Conservation (phyloP, 2,797 vertebrate species). For the Nothura maculosa region DNA sequence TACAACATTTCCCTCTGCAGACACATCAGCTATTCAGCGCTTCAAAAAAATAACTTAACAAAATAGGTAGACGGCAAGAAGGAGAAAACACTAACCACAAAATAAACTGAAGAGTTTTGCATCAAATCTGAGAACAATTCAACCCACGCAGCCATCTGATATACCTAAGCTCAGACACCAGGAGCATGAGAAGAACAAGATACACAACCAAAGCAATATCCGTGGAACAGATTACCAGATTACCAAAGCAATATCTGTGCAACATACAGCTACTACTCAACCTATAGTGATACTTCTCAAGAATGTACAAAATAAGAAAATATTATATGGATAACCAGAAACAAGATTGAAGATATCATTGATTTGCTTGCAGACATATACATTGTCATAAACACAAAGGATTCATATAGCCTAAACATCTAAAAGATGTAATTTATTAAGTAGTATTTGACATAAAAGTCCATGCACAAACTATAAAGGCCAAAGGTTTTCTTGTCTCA, state of each 20-base stretch:
- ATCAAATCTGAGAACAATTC: background rate
- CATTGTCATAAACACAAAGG: background rate
- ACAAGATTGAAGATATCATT: background rate
- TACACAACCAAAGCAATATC: background rate
- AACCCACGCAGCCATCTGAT: background rate
- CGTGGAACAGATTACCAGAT: background rate
- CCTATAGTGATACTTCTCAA: background rate
- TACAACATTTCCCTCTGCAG: background rate
- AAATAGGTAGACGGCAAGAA: background rate
- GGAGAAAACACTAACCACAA: background rate
- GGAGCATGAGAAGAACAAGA: background rate
- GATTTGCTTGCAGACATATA: too few relatives aligned
- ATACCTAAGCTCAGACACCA: background rate
- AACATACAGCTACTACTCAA: background rate
- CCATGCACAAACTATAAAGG: background rate
- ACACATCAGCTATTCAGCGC: background rate
- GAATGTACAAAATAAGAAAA: background rate
- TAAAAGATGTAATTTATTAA: background rate
- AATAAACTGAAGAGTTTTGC: background rate
- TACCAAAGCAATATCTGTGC: background rate
- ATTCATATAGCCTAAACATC: background rate
- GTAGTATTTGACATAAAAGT: background rate
- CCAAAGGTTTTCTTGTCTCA: background rate
- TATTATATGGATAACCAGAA: background rate
- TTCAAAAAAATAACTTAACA: background rate